These are phyloP conservation scores for Furcula furcula DNA, from an alignment of 2,888 invertebrate species.

Conservation along the genomic window DNA sequence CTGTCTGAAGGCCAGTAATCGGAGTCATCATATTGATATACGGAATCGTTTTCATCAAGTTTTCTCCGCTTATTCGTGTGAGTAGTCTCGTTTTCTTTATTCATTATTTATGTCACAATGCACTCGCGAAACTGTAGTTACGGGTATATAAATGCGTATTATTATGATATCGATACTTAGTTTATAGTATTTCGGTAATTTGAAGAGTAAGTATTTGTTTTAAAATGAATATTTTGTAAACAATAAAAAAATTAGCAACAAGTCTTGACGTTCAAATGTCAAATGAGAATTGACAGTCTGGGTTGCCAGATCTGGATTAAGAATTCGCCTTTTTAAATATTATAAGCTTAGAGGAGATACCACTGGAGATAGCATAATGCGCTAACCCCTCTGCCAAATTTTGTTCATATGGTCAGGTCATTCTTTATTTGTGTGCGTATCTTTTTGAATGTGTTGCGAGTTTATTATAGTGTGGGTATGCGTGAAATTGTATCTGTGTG, in stretches of 20 bases:
- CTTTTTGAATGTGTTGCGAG: too few species aligned
- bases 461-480: too few species aligned
- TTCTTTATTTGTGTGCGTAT: too few species aligned
- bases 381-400: too few species aligned
- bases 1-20: slow-evolving; percentile 68
- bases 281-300: slow-evolving; percentile 4
- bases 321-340: too few species aligned
- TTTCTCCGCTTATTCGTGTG: slow-evolving; percentile 60
- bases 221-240: slow-evolving; percentile 29
- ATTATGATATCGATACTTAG: slow-evolving; percentile 13
- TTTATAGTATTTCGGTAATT: slow-evolving; percentile 17
- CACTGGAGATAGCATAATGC: too few species aligned
- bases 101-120: slow-evolving; percentile 42
- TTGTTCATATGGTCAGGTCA: too few species aligned
- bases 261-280: slow-evolving; percentile 15
- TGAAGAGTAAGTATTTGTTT: slow-evolving; percentile 23
- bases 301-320: background rate
- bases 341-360: too few species aligned
- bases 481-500: too few species aligned
- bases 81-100: slow-evolving; percentile 60
- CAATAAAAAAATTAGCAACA: slow-evolving; percentile 32
- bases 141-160: slow-evolving; percentile 15
- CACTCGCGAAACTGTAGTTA: slow-evolving; percentile 17
- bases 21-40: slow-evolving; percentile 51
- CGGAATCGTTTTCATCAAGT: slow-evolving; percentile 47